Evolutionary conservation across 2,113 vertebrate species (phyloP), one percentile per base, ranked within the genome.

Genomic region (Peucedramus taeniatus): DNA sequence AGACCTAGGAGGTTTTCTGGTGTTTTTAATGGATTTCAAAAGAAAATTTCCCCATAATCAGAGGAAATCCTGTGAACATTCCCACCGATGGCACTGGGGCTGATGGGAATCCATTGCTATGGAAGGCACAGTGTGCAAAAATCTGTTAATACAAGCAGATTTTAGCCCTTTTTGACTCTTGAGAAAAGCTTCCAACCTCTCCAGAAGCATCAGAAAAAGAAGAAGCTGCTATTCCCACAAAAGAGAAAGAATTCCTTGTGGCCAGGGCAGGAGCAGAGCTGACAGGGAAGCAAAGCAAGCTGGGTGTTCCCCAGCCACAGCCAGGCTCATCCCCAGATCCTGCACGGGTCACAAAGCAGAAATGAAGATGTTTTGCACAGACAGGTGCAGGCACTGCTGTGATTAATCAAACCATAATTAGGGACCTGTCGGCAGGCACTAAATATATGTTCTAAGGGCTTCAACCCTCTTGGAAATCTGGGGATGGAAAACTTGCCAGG

Each of bases 321-420:
- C 77, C 21, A 30, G 39, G 15, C 6, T 44, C n/a, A 0, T 91
- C 81, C 78, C 53, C 84, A 70, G 71, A 74, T 78, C 80, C 87
- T 74, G 76, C 94, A 87, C 4, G 70, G 95, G 87, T 93, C 91
- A 92, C 87, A 82, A 91, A 93, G 93, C 91, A 94, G 82, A 95
- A 90, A 93, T 95, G 94, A 95, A 96, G 94, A 89, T 89, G 93
- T 96, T 97, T 93, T 96, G 80, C 93, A 91, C 76, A 95, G 93
- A 75, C 96, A 97, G 97, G 96, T 97, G 97, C 96, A 97, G 90
- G 79, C 97, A 92, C 89, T 78, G 94, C 94, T 94, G 93, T 94
- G 96, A 97, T 97, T 97, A 96, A 97, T 97, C 96, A 97, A 96
- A 90, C 39, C 85, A 81, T 97, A 97, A 97, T 97, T 97, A 97